These are phyloP conservation scores for Tychaedon coryphoeus DNA, from an alignment of 2,113 vertebrate genomes.

Conservation along the genomic window DNA sequence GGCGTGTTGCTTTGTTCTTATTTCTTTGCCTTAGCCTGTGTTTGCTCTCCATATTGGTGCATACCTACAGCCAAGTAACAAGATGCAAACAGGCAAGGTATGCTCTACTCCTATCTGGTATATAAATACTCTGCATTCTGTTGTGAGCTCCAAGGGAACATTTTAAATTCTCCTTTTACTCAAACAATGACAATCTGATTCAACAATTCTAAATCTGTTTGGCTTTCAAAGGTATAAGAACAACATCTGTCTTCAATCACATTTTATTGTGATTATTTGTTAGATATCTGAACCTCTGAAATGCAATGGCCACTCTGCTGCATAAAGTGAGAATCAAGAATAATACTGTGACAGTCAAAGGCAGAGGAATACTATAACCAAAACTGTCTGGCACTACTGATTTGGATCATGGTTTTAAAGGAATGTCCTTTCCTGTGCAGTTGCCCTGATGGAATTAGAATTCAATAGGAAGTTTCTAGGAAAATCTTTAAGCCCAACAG, in stretches of 20 bases:
- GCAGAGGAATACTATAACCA: neutral
- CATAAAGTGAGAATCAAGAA: neutral
- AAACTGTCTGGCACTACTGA: neutral
- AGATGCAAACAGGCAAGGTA: neutral
- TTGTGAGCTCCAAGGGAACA: neutral
- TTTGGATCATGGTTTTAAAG: neutral
- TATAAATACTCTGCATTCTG: neutral
- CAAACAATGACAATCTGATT: neutral
- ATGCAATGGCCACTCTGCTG: neutral
- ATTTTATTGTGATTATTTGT: neutral
- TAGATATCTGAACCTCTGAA: neutral
- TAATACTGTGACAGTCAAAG: neutral
- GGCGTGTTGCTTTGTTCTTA: neutral
- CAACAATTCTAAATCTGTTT: neutral
- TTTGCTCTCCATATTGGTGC: neutral
- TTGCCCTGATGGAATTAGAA: neutral
- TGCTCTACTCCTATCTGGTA: neutral
- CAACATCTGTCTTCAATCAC: neutral
- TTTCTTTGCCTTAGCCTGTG: neutral
- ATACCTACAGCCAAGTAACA: neutral
- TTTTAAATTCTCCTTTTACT: neutral
- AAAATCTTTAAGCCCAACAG: neutral
- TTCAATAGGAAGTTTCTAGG: neutral
- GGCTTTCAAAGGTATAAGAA: neutral
- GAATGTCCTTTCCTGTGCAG: neutral